phyloP scores from a whole-genome alignment of 2,888 invertebrate genomes.

The Drosophila anomalipes region DNA sequence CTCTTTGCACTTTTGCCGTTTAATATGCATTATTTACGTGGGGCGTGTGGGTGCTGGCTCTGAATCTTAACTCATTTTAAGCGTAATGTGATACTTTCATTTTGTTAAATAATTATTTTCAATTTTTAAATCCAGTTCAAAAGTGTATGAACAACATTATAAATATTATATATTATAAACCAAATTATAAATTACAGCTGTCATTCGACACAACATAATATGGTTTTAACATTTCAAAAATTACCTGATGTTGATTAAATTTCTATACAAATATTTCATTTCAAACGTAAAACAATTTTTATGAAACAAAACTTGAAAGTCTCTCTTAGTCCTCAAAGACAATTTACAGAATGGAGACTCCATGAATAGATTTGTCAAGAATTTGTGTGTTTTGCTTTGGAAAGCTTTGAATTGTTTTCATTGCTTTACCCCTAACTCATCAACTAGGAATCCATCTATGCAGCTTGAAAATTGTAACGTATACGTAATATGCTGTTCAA shows the following conservation, averaged over 20 bases:
- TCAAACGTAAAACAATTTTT: neutral
- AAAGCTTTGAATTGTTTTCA: constrained; percentile 16
- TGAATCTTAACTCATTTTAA: constrained; percentile 31
- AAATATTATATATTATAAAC: too few species aligned
- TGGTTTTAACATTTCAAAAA: neutral
- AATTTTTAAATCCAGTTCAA: constrained; percentile 46
- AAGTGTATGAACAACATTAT: constrained; percentile 17
- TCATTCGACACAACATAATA: constrained; percentile 6
- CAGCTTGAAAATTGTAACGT: constrained; percentile 33
- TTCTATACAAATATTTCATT: neutral
- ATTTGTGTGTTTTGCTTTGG: neutral
- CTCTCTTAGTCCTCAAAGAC: neutral
- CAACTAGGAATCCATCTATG: constrained; percentile 14
- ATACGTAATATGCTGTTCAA: constrained; percentile 35
- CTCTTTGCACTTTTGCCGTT: constrained; percentile 41
- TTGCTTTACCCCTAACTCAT: constrained; percentile 10
- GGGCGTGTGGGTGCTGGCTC: neutral
- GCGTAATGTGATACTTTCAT: constrained; percentile 13
- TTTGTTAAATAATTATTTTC: constrained; percentile 24
- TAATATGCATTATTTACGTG: constrained; percentile 32
- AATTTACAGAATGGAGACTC: neutral
- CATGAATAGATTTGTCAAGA: too few species aligned
- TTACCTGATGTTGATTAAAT: neutral
- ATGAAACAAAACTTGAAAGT: neutral
- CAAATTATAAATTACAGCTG: constrained; percentile 20